A percentile compares a stretch with the other conserved stretches of the same genome.
phyloP scores from a whole-genome alignment of 2,888 invertebrate species.

The Barypeithes pellucidus region DNA sequence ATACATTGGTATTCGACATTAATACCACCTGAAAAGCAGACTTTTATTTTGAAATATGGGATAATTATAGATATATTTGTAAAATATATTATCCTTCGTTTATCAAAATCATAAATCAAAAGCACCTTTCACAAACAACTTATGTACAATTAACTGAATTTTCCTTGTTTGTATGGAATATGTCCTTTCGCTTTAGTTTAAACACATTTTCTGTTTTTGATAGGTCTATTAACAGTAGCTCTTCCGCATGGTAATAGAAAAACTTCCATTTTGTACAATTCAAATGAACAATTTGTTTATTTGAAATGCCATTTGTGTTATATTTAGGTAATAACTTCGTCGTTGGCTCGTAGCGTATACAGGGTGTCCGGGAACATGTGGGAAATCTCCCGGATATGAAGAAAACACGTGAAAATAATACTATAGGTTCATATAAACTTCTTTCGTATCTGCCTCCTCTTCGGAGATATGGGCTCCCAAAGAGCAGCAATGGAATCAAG shows the following conservation, averaged over 20 bases:
- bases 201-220: slow-evolving; percentile 45
- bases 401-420: too few species aligned
- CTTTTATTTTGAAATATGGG: too few species aligned
- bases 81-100: slow-evolving; percentile 26
- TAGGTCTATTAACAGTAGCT: slow-evolving; percentile 46
- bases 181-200: slow-evolving; percentile 34
- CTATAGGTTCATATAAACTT: too few species aligned
- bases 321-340: slow-evolving; percentile 12
- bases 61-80: neutral
- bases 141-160: slow-evolving; percentile 41
- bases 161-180: slow-evolving; percentile 40
- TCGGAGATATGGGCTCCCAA: too few species aligned
- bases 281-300: slow-evolving; percentile 31
- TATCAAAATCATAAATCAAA: slow-evolving; percentile 50
- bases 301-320: slow-evolving; percentile 25
- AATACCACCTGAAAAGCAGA: too few species aligned
- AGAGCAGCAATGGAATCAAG: too few species aligned
- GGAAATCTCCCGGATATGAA: too few species aligned
- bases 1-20: too few species aligned
- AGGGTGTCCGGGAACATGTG: too few species aligned
- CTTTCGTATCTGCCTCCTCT: too few species aligned
- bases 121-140: slow-evolving; percentile 45
- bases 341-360: too few species aligned
- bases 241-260: slow-evolving; percentile 44
- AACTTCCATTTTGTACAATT: slow-evolving; percentile 36